Base-by-base conservation (phyloP, 2,797 vertebrate species). In the Gambelia wislizenii region DNA sequence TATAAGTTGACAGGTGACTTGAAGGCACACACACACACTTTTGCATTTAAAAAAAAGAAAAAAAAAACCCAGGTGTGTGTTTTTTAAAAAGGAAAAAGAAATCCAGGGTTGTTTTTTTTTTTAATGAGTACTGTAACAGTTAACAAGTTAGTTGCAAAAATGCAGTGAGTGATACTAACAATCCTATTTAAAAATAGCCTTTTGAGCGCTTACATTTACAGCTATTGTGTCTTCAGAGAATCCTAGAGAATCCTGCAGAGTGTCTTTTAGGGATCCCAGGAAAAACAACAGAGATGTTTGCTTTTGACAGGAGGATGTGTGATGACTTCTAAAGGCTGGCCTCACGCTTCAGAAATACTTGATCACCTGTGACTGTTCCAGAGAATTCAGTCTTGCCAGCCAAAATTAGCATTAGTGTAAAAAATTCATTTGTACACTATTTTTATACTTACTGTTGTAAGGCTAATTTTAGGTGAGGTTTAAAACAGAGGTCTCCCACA, bases 281-380 rank as follows among this genome's bases (percentile, higher is more conserved):
- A 94, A 94, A 93, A 93, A 69, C 92, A 93, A 95, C 81, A 87
- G 75, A 95, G 82, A 90, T 86, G 86, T 87, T 91, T 91, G 89
- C 70, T 86, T n/a, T 92, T 91, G 84, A 56, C 92, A 77, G 69
- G 78, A 95, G 44, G 20, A 81, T 94, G 90, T 89, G 75, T 93
- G 90, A 93, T 89, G 91, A 89, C 91, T 92, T 59, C 85, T 88
- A 91, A 92, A 77, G 89, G 8, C 16, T 88, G 25, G 42, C 72
- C 91, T 61, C 76, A 91, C 92, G 84, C 47, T 91, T 91, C 56
- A 83, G 93, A 94, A 88, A 94, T 93, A 89, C 75, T 91, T 92
- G 75, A 92, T 87, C 61, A 91, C 83, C 74, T 94, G 42, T 89
- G 88, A 90, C 90, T 76, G 59, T 93, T 83, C 85, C 87, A 95